Base-by-base conservation (phyloP, 2,888 invertebrate genomes). In the Aphodius granarius region DNA sequence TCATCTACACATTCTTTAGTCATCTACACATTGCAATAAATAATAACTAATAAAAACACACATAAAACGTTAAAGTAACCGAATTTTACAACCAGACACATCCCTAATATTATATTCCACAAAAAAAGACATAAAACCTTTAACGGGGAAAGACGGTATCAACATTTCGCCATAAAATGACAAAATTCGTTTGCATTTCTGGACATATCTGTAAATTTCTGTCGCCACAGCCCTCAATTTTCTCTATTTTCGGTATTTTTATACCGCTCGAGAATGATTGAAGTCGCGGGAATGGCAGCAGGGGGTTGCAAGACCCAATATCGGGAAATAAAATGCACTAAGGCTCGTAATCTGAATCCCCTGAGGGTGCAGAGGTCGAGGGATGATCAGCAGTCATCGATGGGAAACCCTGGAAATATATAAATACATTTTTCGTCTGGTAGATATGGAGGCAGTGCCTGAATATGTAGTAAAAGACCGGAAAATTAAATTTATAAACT, bases 301-400 rank as follows among this genome's bases (percentile, higher is more conserved):
- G 65, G 68, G 74, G 76, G 74, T 23, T 64, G 63, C 64, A 18
- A 23, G 17, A 23, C 21, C 17, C 71, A 74, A 77, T 78, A 81
- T 81, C 79, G 79, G 74, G 77, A 80, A 81, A 81, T 81, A 81
- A 81, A 80, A 81, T 78, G 78, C 78, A 78, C 79, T 79, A 79
- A 79, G 80, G 80, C 78, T 77, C 77, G 79, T 81, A 81, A 81
- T 80, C 79, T 75, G 65, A 70, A 78, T 80, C 79, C 79, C 78
- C 71, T 18, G 78, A 70, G 79, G 76, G 73, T 79, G 73, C 77
- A 64, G 77, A 66, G 78, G 76, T 74, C 77, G 74, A 75, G 21
- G 70, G 18, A 74, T 77, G 78, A 78, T 79, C 79, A 79, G 77
- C 78, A 79, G 78, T 79, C 78, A 78, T 78, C 75, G 77, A 6